Evolutionary conservation across 1,140 invertebrate species (phyloP).

Genomic region (Lasaia peninsularis): DNA sequence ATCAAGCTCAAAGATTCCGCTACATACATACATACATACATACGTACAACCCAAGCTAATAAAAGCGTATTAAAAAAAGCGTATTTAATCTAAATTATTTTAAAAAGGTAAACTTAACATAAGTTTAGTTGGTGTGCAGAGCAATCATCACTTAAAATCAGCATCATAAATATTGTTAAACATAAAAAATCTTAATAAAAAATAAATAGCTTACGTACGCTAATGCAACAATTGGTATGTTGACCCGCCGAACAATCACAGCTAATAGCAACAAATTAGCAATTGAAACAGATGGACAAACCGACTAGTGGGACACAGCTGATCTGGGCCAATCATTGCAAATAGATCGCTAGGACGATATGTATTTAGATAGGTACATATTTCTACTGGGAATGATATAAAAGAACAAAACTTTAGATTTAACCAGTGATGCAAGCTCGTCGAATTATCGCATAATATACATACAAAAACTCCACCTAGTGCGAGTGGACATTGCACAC

Average conservation of each 20-base stretch:
- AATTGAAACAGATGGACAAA: constrained; percentile 49
- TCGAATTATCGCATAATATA: too few relatives aligned
- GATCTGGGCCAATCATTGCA: constrained; percentile 8
- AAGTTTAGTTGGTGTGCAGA: too few relatives aligned
- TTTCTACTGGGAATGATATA: not conserved
- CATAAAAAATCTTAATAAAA: not conserved
- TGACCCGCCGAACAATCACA: constrained; percentile 64
- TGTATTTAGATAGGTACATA: not conserved
- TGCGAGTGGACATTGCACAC: too few relatives aligned
- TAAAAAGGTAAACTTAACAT: too few relatives aligned
- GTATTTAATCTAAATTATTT: too few relatives aligned
- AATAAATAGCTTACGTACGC: not conserved
- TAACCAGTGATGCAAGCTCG: not conserved
- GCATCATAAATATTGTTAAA: not conserved
- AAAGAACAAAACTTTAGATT: not conserved
- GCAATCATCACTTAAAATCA: too few relatives aligned
- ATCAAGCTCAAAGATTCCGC: too few relatives aligned
- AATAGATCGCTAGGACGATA: constrained; percentile 6
- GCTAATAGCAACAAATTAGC: constrained; percentile 65
- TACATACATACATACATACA: too few relatives aligned
- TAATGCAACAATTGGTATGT: constrained; percentile 29
- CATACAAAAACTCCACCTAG: too few relatives aligned
- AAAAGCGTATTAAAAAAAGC: too few relatives aligned
- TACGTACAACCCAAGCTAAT: too few relatives aligned
- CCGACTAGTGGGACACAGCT: not conserved